Percentiles rank a stretch among this genome's conserved stretches.
phyloP scores from a whole-genome alignment of 2,113 vertebrate species.

The Naja naja region DNA sequence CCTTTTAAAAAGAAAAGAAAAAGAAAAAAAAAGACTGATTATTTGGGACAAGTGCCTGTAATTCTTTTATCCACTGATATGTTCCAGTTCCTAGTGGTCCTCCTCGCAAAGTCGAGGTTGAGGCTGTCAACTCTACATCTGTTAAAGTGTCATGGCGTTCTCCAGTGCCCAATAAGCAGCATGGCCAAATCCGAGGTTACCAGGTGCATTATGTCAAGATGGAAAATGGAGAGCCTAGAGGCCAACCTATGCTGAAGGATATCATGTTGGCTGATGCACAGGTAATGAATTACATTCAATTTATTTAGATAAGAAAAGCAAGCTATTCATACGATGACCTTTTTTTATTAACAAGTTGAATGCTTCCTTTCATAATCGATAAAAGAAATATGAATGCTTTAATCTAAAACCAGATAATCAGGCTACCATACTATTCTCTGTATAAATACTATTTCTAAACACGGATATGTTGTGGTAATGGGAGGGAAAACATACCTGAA shows the following conservation, averaged over 20 bases:
- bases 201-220: constrained; percentile 98
- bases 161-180: constrained; percentile 95
- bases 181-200: constrained; percentile 97
- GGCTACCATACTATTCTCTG: not conserved
- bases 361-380: not conserved
- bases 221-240: constrained; percentile 92
- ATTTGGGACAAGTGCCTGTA: constrained; percentile 82
- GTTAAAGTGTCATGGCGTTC: constrained; percentile 99
- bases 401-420: not conserved
- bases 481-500: not conserved
- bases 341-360: rapidly evolving
- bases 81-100: constrained; percentile 99
- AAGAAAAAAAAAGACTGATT: constrained; percentile 57
- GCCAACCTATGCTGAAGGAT: constrained; percentile 95
- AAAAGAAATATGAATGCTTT: not conserved
- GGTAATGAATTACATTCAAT: constrained; percentile 70
- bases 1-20: constrained; percentile 63
- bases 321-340: not conserved
- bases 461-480: not conserved
- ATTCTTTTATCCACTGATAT: constrained; percentile 95
- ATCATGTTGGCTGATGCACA: constrained; percentile 97
- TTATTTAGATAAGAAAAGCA: not conserved
- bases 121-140: constrained; percentile 98
- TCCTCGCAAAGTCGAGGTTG: constrained; percentile 99
- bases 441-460: not conserved